Conservation (phyloP, 2,113 vertebrate genomes). For the Hippocampus barbouri region DNA sequence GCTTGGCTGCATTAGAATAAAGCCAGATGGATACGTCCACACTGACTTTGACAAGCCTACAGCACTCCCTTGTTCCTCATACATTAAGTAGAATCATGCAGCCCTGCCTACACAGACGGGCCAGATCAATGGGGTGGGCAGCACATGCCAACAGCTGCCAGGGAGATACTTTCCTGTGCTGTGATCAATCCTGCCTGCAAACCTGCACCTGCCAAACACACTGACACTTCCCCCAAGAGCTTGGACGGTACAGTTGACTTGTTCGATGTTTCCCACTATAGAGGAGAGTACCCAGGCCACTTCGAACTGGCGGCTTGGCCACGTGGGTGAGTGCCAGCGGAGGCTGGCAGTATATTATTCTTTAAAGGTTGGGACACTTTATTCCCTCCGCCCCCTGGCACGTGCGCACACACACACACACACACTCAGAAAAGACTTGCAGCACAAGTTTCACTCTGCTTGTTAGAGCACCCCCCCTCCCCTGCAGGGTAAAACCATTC, state of each 20-base stretch:
- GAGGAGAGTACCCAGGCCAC: constrained; percentile 1
- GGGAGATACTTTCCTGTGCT: constrained; percentile 49
- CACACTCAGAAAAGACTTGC: neutral
- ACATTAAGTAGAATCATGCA: constrained; percentile 73
- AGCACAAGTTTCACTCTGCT: no score
- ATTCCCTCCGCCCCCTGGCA: no score
- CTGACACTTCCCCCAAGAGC: constrained; percentile 32
- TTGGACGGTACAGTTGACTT: constrained; percentile 47
- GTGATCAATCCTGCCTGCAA: constrained; percentile 54
- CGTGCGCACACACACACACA: no score
- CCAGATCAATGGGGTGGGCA: constrained; percentile 60
- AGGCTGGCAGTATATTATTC: neutral
- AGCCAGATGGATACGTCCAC: constrained; percentile 47
- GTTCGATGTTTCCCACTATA: constrained; percentile 18
- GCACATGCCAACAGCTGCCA: constrained; percentile 61
- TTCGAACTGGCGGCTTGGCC: constrained; percentile 28
- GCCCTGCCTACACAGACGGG: constrained; percentile 51
- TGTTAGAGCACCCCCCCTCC: no score
- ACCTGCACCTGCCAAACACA: constrained; percentile 48
- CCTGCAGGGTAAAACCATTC: no score
- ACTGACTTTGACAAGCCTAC: constrained; percentile 47
- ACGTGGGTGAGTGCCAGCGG: neutral
- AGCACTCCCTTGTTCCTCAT: constrained; percentile 49
- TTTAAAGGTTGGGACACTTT: neutral
- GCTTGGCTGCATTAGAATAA: constrained; percentile 55